A percentile compares a stretch with the other conserved stretches of the same genome.
Conservation (phyloP, 2,888 invertebrate genomes). For the Tenthredo scrophulariae region DNA sequence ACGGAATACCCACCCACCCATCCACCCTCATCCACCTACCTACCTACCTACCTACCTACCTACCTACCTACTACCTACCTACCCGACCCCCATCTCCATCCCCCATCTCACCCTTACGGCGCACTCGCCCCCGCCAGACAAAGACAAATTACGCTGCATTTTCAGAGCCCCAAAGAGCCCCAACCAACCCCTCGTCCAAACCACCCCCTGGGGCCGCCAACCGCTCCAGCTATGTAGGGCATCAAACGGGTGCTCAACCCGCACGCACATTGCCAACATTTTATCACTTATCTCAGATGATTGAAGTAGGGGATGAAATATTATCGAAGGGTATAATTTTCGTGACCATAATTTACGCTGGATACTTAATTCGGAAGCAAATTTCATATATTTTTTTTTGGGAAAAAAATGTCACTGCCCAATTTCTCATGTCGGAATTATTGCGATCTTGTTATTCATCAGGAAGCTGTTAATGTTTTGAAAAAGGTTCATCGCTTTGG, state of each 20-base stretch:
- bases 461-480: neutral
- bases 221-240: conserved; percentile 70
- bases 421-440: neutral
- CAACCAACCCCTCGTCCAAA: conserved; percentile 52
- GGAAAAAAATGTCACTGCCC: neutral
- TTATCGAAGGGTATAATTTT: neutral
- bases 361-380: neutral
- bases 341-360: no score
- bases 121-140: conserved; percentile 76
- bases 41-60: conserved; percentile 54
- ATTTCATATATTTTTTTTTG: neutral
- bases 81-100: conserved; percentile 58
- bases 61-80: conserved; percentile 25
- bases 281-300: neutral
- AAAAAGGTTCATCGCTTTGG: neutral
- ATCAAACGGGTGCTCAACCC: conserved; percentile 73
- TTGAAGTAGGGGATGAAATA: neutral
- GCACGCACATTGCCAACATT: conserved; percentile 64
- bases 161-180: conserved; percentile 76
- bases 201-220: conserved; percentile 57
- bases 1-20: conserved; percentile 73
- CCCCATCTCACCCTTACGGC: conserved; percentile 68
- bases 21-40: conserved; percentile 53
- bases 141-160: conserved; percentile 79
- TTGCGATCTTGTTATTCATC: neutral